phyloP scores from a whole-genome alignment of 2,888 invertebrate genomes.

The Microplitis manilae region DNA sequence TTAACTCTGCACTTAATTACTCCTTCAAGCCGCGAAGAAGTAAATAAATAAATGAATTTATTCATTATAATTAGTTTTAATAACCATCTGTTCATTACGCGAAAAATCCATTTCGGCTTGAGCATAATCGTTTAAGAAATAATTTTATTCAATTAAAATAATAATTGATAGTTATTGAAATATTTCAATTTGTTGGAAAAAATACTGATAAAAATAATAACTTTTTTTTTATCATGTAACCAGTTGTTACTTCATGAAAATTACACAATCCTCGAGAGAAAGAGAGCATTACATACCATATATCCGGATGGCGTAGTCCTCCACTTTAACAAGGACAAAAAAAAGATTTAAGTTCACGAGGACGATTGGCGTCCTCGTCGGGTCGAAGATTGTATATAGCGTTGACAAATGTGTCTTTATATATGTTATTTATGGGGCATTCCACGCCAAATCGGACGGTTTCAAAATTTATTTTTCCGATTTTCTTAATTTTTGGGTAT shows the following conservation, averaged over 20 bases:
- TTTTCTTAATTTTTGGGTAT: too few species aligned
- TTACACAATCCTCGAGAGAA: slow-evolving; percentile 12
- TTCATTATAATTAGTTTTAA: neutral
- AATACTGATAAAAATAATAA: neutral
- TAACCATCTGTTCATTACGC: neutral
- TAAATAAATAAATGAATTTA: neutral
- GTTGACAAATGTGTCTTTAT: neutral
- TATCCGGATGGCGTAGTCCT: slow-evolving; percentile 16
- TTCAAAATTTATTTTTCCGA: too few species aligned
- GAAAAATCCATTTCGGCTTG: neutral
- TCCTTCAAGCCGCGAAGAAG: neutral
- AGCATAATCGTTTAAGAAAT: neutral
- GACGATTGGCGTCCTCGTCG: slow-evolving; percentile 13
- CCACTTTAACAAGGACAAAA: slow-evolving; percentile 1
- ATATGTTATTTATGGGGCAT: slow-evolving; percentile 6
- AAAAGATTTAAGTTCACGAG: slow-evolving; percentile 16
- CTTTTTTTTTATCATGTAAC: neutral
- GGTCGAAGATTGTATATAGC: neutral
- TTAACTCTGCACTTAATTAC: neutral
- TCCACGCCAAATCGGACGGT: too few species aligned
- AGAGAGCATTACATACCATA: neutral
- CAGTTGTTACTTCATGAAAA: slow-evolving; percentile 8
- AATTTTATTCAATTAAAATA: neutral
- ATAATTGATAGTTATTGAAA: neutral
- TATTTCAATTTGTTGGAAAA: neutral